These are phyloP conservation scores for Epirrita christyi DNA, from an alignment of 2,888 invertebrate genomes.

Conservation along the genomic window DNA sequence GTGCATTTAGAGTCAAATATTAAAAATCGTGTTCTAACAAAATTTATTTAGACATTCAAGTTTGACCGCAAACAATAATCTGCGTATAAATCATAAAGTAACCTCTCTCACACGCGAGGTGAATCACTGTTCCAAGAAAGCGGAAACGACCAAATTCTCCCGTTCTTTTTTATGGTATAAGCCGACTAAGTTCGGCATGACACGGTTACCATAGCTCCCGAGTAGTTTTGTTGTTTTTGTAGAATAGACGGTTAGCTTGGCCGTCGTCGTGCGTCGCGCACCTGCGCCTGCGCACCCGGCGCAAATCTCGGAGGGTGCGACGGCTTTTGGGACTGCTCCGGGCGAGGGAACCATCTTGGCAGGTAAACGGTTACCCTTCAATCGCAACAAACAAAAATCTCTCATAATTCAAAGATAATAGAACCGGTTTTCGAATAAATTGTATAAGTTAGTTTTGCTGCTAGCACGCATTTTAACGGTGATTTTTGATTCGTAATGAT, in stretches of 20 bases:
- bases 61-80: constrained; percentile 71
- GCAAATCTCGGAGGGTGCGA: constrained; percentile 77
- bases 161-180: constrained; percentile 68
- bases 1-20: constrained; percentile 59
- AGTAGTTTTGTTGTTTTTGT: constrained; percentile 59
- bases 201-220: constrained; percentile 54
- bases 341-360: constrained; percentile 56
- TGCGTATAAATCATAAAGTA: constrained; percentile 71
- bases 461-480: constrained; percentile 35
- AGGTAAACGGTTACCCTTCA: constrained; percentile 71
- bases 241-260: constrained; percentile 65
- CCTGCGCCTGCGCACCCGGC: constrained; percentile 78
- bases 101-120: constrained; percentile 67
- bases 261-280: constrained; percentile 71
- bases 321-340: constrained; percentile 35
- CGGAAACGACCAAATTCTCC: constrained; percentile 80
- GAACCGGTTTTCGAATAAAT: constrained; percentile 50
- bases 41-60: constrained; percentile 63
- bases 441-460: neutral
- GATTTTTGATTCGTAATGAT: constrained; percentile 49
- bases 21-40: constrained; percentile 60
- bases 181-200: constrained; percentile 56
- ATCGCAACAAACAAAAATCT: constrained; percentile 46
- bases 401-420: constrained; percentile 44
- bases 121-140: constrained; percentile 81